Evolutionary conservation across 1,140 invertebrate genomes (phyloP), one percentile per base, ranked within the genome.

Genomic region (Nautilus pompilius): DNA sequence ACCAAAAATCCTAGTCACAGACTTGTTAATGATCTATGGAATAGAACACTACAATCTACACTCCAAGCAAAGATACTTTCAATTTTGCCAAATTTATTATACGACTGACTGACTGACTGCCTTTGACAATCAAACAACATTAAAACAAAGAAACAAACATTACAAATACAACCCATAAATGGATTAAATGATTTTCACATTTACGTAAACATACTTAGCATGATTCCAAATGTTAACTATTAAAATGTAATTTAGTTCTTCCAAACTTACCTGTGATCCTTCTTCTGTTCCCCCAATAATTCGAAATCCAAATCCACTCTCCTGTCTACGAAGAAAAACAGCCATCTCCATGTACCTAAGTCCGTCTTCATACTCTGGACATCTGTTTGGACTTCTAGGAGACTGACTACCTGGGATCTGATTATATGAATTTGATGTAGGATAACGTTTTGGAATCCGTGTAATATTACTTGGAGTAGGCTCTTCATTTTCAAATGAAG

Each of bases 221-320:
- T n/a, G n/a, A n/a, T n/a, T n/a, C n/a, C n/a, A n/a, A n/a, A n/a
- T n/a, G n/a, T n/a, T n/a, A n/a, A n/a, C n/a, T n/a, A n/a, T n/a
- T n/a, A n/a, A n/a, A n/a, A 41, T 41, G 10, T 41, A 41, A 10
- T 13, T 10, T 41, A 41, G 24, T 22, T n/a, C 29, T 58, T 26
- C 15, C 36, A 56, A 15, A 48, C 66, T 76, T 85, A 92, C 93
- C 84, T 97, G 92, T 67, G 94, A 95, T 65, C 93, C 92, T 85
- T 98, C 96, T 84, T 99, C 96, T 0, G 93, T 95, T 32, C 97
- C 97, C n/a, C 97, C 97, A 32, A 99, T 93, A 78, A 99, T 96
- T 69, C 96, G 86, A 85, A 99, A 99, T 6, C 97, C 97, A 85
- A 99, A 97, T 17, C 94, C 93, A 76, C 87, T 88, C 56, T 94